Evolutionary conservation across 2,113 vertebrate species (phyloP).

Genomic region (Macrotus californicus): DNA sequence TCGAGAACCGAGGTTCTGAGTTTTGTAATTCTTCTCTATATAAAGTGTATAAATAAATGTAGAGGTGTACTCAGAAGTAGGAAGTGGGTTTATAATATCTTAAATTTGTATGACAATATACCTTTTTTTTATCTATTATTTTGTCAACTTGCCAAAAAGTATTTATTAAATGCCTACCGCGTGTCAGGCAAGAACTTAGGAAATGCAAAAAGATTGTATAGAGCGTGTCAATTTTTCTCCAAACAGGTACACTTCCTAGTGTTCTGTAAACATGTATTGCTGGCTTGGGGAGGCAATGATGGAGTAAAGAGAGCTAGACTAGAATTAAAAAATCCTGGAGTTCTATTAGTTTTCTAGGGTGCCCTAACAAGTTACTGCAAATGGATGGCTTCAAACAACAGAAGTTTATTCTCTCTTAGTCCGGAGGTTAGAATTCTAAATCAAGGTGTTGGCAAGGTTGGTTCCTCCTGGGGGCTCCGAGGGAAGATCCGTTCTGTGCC

Average conservation of each 20-base stretch:
- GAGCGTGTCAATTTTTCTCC: background rate
- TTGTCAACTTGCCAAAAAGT: background rate
- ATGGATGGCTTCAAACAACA: background rate
- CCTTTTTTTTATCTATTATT: background rate
- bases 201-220: background rate
- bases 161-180: constrained; percentile 29
- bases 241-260: background rate
- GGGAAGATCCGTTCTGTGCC: background rate
- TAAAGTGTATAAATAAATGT: background rate
- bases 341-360: background rate
- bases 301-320: background rate
- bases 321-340: background rate
- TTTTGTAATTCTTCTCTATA: background rate
- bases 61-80: background rate
- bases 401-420: background rate
- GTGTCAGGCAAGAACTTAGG: background rate
- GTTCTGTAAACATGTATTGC: background rate
- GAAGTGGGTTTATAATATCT: background rate
- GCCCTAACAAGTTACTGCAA: background rate
- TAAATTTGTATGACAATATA: background rate
- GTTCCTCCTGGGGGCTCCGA: background rate
- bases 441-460: background rate
- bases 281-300: background rate
- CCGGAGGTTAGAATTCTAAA: background rate
- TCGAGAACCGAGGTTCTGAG: background rate